Base-by-base conservation (phyloP, 2,888 invertebrate species). In the Diplolepis rosae region DNA sequence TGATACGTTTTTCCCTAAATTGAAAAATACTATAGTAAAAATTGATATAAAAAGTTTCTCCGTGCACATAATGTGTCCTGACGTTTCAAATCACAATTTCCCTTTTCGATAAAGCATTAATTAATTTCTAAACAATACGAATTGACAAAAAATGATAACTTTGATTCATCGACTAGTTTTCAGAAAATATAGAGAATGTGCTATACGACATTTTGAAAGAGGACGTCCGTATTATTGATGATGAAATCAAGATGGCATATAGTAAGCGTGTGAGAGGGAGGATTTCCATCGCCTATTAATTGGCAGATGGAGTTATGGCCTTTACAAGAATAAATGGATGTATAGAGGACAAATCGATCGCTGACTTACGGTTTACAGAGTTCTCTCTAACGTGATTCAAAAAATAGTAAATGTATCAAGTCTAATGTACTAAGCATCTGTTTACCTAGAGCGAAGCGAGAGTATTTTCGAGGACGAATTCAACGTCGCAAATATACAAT, bases 211-310 rank as follows among this genome's bases (percentile, higher is more conserved):
- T 27, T 30, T 52, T 30, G 5, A n/a, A 24, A n/a, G 71, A 72
- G 71, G 74, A 70, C 71, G 52, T 74, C 71, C 70, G 68, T 65
- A 69, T 68, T 69, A 50, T n/a, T 56, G 67, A 74, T 72, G 50
- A 72, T 66, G 72, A 65, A 68, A 70, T 51, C 27, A n/a, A n/a
- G n/a, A n/a, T n/a, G n/a, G n/a, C n/a, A 28, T 28, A 4, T 5
- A 22, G 15, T 42, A 11, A 22, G 24, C n/a, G n/a, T 2, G 1
- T 15, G 13, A 13, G 15, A 28, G 1, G 11, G 15, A 52, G 28
- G 24, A 52, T 56, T 56, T 24, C 35, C 13, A 13, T 11, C 18
- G 28, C 15, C 18, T 28, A 65, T 42, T 45, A 65, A 65, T 45
- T 65, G 22, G 18, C 45, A 7, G 11, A 28, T n/a, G 42, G 42